phyloP scores from a whole-genome alignment of 2,888 invertebrate species.

The Polydrusus pterygomalis region DNA sequence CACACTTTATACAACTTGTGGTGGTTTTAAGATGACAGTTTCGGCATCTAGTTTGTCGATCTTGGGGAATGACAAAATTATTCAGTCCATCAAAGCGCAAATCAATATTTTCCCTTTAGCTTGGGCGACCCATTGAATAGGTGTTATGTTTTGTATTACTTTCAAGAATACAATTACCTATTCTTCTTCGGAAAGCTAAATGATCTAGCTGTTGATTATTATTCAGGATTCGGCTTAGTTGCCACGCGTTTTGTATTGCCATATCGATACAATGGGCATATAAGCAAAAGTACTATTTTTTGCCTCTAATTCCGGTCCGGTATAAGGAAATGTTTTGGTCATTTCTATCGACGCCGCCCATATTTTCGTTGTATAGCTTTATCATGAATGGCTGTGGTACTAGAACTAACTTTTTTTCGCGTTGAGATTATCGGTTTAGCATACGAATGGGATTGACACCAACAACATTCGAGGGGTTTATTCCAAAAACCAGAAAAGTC shows the following conservation, averaged over 20 bases:
- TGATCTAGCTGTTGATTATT: no score
- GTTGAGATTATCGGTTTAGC: background rate
- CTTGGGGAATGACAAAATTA: background rate
- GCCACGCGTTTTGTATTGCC: background rate
- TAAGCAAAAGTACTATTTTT: background rate
- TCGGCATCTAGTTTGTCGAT: background rate
- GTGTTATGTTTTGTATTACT: no score
- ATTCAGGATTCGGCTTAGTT: no score
- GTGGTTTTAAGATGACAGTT: conserved; percentile 1
- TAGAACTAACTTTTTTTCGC: background rate
- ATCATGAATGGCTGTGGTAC: no score
- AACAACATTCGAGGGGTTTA: background rate
- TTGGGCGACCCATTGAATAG: background rate
- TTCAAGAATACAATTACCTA: no score
- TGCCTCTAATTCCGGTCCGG: background rate
- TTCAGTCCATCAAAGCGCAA: background rate
- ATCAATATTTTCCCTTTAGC: background rate
- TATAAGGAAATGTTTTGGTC: background rate
- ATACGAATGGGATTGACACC: conserved; percentile 7
- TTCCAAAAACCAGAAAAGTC: no score
- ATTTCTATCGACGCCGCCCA: background rate
- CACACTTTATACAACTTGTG: background rate
- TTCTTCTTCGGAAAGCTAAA: no score
- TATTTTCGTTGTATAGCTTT: background rate
- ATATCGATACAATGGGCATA: background rate